Conservation (phyloP, 2,888 invertebrate genomes). For the Cryptosula pallasiana region DNA sequence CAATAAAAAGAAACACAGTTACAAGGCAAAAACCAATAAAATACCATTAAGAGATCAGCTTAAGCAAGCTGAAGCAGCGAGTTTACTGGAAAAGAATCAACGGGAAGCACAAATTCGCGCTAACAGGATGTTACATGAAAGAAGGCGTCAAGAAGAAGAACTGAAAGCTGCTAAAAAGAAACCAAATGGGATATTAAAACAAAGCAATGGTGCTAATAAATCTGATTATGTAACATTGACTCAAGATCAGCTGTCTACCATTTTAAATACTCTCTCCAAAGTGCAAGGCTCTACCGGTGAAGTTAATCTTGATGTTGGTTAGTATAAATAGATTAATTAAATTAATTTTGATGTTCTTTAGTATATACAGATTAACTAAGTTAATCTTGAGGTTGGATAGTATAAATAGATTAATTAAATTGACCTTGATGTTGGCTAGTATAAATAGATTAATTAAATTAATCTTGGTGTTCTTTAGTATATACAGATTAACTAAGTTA, state of each 20-base stretch:
- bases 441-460: too few relatives aligned
- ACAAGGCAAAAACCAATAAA: slow-evolving; percentile 1
- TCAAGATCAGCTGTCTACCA: slow-evolving; percentile 42
- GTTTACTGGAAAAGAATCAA: not conserved
- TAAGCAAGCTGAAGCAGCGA: not conserved
- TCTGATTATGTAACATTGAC: slow-evolving; percentile 38
- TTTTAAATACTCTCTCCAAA: slow-evolving; percentile 29
- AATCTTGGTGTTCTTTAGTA: too few relatives aligned
- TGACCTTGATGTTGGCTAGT: slow-evolving; percentile 23
- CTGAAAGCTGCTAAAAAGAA: not conserved
- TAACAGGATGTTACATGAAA: not conserved
- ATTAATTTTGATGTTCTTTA: too few relatives aligned
- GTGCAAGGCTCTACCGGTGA: not conserved
- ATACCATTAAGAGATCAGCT: slow-evolving; percentile 15
- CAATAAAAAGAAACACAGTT: slow-evolving; percentile 14
- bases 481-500: too few relatives aligned
- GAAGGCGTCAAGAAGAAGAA: slow-evolving; percentile 7
- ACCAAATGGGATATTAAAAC: not conserved
- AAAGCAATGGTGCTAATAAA: not conserved
- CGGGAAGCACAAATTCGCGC: not conserved
- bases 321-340: too few relatives aligned
- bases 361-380: too few relatives aligned
- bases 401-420: too few relatives aligned
- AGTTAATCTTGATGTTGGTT: slow-evolving; percentile 24
- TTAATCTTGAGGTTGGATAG: too few relatives aligned